Evolutionary conservation across 2,797 vertebrate genomes (phyloP), one percentile per base, ranked within the genome.

Genomic region (Helarctos malayanus): DNA sequence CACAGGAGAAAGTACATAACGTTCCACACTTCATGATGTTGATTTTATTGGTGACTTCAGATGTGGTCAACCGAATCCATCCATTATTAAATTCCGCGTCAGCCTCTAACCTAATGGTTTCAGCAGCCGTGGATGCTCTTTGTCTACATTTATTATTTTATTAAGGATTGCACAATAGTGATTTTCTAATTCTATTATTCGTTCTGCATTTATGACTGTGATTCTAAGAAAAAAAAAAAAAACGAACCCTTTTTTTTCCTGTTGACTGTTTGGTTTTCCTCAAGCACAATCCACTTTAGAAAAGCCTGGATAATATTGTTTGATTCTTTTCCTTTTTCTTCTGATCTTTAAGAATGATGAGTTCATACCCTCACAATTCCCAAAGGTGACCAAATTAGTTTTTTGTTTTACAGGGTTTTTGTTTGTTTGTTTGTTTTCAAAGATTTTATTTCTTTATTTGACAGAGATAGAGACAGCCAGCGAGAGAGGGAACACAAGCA

Each of bases 231-330:
- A 41, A 41, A 41, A 35, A 35, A 85, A 54, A 32, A 18, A 27
- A 63, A 63, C 8, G 1, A 59, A 14, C 1, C 14, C 7, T 1
- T 35, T 71, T 76, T 59, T 45, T 54, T 45, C 27, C 32, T 49
- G 19, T 52, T 3, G 69, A 38, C 45, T 54, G 0, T 68, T 68
- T 76, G 32, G 29, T 76, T 97, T 83, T 87, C 54, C 27, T 57
- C 56, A 96, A 91, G 84, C 63, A 92, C 45, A 41, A 89, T 92
- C 92, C 75, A 86, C n/a, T 16, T 76, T 25, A 83, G 87, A 93
- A 84, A 86, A 54, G 71, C 45, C 35, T 47, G 47, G 45, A 69
- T 76, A 86, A 92, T 76, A 81, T 73, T 89, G 41, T 52, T 92
- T 35, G 15, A 49, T 47, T 65, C 32, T n/a, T 71, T 79, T 45